Evolutionary conservation across 1,140 invertebrate genomes (phyloP).

Genomic region (Dreissena polymorpha): DNA sequence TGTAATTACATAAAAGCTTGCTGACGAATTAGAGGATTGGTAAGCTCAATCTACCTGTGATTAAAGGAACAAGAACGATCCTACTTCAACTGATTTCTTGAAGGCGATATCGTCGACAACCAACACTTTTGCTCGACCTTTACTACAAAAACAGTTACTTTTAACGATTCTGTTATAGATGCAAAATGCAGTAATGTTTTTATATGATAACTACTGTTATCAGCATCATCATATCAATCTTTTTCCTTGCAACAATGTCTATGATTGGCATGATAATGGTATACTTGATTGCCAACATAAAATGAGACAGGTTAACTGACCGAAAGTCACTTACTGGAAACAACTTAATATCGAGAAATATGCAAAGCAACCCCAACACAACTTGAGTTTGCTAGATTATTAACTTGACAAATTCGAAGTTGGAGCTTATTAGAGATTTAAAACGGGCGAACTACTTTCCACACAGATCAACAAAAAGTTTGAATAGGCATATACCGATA

Average conservation of each 20-base stretch:
- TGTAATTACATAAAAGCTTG: neutral
- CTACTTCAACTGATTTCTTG: conserved; percentile 86
- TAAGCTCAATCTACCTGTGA: conserved; percentile 80
- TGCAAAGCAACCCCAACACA: too few species aligned
- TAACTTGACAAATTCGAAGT: too few species aligned
- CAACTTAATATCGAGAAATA: too few species aligned
- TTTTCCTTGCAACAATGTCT: neutral
- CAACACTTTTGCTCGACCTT: conserved; percentile 81
- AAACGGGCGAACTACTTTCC: too few species aligned
- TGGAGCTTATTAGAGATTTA: too few species aligned
- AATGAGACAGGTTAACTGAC: too few species aligned
- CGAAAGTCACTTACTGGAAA: too few species aligned
- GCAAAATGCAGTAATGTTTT: neutral
- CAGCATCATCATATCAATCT: neutral
- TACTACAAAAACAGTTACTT: conserved; percentile 78
- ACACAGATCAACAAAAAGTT: neutral
- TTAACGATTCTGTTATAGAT: neutral
- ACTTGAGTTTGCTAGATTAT: too few species aligned
- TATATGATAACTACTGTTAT: neutral
- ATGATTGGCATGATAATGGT: neutral
- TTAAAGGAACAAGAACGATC: conserved; percentile 86
- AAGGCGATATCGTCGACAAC: conserved; percentile 89
- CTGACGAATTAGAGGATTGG: neutral
- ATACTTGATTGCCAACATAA: neutral
- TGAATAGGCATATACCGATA: neutral